These are phyloP conservation scores for Elephas maximus DNA, from an alignment of 2,113 vertebrate species.

Conservation along the genomic window DNA sequence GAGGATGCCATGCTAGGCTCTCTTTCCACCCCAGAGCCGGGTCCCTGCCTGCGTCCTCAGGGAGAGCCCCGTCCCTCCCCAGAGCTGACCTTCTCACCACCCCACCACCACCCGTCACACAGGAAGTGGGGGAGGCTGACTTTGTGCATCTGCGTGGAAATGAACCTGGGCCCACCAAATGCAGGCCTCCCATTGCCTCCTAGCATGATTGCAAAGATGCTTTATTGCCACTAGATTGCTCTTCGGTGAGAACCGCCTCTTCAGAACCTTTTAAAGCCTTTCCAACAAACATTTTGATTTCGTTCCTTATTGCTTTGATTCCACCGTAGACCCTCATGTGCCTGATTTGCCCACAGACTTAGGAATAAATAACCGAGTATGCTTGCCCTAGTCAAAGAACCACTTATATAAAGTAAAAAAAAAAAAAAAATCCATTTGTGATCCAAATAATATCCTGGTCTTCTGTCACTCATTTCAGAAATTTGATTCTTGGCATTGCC, in stretches of 20 bases:
- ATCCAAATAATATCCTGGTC: background rate
- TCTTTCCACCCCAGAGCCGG: background rate
- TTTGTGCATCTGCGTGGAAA: background rate
- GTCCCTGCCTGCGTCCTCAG: background rate
- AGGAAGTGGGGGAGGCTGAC: background rate
- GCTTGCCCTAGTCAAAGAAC: background rate
- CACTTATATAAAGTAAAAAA: background rate
- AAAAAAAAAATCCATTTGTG: background rate
- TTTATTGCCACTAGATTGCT: conserved; percentile 55
- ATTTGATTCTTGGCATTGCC: background rate
- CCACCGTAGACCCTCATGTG: background rate
- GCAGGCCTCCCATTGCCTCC: background rate
- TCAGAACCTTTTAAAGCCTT: conserved; percentile 51
- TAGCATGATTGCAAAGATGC: conserved; percentile 43
- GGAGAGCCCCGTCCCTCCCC: background rate
- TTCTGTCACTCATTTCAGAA: background rate
- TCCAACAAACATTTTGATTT: conserved; percentile 43
- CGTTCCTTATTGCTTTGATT: conserved; percentile 16
- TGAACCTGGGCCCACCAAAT: background rate
- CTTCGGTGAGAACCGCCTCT: background rate
- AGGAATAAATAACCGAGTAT: conserved; percentile 60
- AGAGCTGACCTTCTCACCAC: background rate
- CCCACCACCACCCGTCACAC: accelerated
- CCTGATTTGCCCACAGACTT: conserved; percentile 38
- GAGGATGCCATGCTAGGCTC: background rate